Conservation (phyloP, 2,888 invertebrate genomes). For the Corythucha ciliata region DNA sequence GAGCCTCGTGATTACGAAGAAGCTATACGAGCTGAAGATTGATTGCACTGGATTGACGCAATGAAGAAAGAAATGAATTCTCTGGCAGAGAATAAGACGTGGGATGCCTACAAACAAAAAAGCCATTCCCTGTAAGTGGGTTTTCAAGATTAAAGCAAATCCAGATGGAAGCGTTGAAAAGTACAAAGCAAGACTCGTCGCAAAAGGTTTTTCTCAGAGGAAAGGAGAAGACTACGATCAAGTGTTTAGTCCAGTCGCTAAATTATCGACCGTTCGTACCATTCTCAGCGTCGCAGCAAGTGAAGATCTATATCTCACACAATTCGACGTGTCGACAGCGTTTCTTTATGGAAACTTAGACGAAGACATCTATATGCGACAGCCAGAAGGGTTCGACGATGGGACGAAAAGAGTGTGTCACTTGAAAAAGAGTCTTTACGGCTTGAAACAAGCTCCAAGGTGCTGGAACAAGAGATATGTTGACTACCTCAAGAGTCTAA, state of each 20-base stretch:
- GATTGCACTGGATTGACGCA: too few relatives aligned
- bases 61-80: too few relatives aligned
- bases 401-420: slow-evolving; percentile 36
- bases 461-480: neutral
- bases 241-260: slow-evolving; percentile 27
- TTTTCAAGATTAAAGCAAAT: neutral
- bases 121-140: neutral
- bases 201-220: neutral
- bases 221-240: neutral
- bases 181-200: neutral
- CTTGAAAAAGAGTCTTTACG: slow-evolving; percentile 39
- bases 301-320: slow-evolving; percentile 30
- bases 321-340: slow-evolving; percentile 36
- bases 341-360: slow-evolving; percentile 31
- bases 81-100: too few relatives aligned
- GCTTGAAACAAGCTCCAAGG: slow-evolving; percentile 33
- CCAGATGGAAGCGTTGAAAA: neutral
- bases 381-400: slow-evolving; percentile 38
- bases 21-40: too few relatives aligned
- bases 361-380: slow-evolving; percentile 38
- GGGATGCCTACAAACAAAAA: too few relatives aligned
- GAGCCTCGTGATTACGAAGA: too few relatives aligned
- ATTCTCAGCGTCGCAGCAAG: slow-evolving; percentile 32
- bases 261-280: slow-evolving; percentile 34
- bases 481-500: neutral